These are phyloP conservation scores for Caenorhabditis angaria DNA, from an alignment of 2,888 invertebrate genomes.

Conservation along the genomic window DNA sequence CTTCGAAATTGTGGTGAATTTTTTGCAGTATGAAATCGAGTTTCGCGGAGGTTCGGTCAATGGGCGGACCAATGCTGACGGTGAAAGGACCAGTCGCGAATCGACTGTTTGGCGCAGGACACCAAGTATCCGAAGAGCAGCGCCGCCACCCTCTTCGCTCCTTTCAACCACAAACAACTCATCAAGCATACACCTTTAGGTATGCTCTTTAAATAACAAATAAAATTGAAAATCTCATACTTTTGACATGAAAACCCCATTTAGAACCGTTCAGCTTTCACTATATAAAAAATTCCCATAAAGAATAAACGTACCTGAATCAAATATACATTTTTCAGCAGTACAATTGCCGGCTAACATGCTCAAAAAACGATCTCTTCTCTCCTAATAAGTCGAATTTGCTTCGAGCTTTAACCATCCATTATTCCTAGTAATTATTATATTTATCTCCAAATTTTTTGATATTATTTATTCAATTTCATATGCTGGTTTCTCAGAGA, in stretches of 20 bases:
- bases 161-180: slow-evolving; percentile 43
- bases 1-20: neutral
- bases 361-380: slow-evolving; percentile 12
- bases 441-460: too few relatives aligned
- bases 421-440: neutral
- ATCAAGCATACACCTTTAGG: slow-evolving; percentile 49
- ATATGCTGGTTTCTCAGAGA: neutral
- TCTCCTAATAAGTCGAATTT: slow-evolving; percentile 2
- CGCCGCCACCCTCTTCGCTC: slow-evolving; percentile 51
- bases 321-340: slow-evolving; percentile 19
- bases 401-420: neutral
- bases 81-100: slow-evolving; percentile 63
- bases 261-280: too few relatives aligned
- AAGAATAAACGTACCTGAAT: too few relatives aligned
- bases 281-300: too few relatives aligned
- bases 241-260: too few relatives aligned
- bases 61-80: slow-evolving; percentile 54
- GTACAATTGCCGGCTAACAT: slow-evolving; percentile 24
- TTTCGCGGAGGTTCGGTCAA: slow-evolving; percentile 73
- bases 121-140: slow-evolving; percentile 62
- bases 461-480: neutral
- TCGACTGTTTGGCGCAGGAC: slow-evolving; percentile 69
- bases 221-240: too few relatives aligned
- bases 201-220: neutral
- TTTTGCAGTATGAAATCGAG: slow-evolving; percentile 74